These are phyloP conservation scores for Rynchops niger DNA, from an alignment of 2,113 vertebrate species.

Conservation along the genomic window DNA sequence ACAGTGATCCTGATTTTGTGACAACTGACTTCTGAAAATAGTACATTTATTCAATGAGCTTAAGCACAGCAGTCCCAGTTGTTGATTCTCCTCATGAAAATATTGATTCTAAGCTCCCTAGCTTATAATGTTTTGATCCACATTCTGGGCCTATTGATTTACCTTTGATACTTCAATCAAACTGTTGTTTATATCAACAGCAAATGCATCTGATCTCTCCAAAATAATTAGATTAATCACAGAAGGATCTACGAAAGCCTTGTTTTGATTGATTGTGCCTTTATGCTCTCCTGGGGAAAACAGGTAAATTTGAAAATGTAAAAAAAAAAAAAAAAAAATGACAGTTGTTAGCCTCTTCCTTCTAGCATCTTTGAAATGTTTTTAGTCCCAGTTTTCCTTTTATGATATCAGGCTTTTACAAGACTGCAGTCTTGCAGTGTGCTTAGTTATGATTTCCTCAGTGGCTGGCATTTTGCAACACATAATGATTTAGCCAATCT, in stretches of 20 bases:
- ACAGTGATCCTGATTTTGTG: background rate
- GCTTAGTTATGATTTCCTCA: conserved; percentile 41
- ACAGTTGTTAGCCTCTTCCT: conserved; percentile 38
- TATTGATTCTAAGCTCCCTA: conserved; percentile 54
- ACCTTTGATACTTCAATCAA: conserved; percentile 57
- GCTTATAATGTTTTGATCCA: conserved; percentile 55
- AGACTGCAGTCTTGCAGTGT: background rate
- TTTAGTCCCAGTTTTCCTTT: conserved; percentile 27
- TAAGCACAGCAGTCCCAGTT: background rate
- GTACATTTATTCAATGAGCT: conserved; percentile 27
- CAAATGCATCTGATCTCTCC: conserved; percentile 13
- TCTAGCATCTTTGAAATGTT: conserved; percentile 19
- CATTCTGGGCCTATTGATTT: conserved; percentile 44
- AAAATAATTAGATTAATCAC: conserved; percentile 55
- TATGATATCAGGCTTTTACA: background rate
- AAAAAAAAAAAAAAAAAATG: background rate
- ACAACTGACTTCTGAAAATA: conserved; percentile 34
- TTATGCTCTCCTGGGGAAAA: conserved; percentile 14
- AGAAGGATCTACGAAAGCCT: conserved; percentile 20
- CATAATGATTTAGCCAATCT: conserved; percentile 47
- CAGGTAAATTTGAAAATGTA: conserved; percentile 28
- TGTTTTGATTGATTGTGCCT: conserved; percentile 46
- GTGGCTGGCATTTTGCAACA: conserved; percentile 47
- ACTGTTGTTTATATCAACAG: conserved; percentile 18
- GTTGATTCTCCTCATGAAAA: conserved; percentile 54